phyloP scores from a whole-genome alignment of 2,888 invertebrate genomes.

The Drymonia ruficornis region DNA sequence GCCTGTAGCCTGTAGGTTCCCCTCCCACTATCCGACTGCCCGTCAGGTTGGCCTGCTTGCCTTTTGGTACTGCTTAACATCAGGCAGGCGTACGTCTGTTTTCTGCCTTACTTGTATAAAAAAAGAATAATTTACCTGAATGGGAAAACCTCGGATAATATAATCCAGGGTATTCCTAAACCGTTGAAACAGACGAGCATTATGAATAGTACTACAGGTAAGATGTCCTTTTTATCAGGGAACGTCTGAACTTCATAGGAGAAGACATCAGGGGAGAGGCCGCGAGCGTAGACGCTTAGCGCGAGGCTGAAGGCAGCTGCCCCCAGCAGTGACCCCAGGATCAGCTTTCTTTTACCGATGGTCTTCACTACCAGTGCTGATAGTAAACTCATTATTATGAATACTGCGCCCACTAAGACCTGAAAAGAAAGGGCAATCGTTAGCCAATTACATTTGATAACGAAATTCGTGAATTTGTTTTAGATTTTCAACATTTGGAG shows the following conservation, averaged over 20 bases:
- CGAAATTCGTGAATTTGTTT: too few relatives aligned
- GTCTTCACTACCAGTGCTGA: constrained; percentile 67
- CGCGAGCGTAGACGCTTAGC: constrained; percentile 63
- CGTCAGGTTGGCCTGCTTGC: too few relatives aligned
- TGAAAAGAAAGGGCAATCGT: constrained; percentile 38
- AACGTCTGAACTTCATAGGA: constrained; percentile 70
- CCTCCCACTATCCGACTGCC: too few relatives aligned
- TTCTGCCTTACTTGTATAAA: too few relatives aligned
- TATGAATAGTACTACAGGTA: constrained; percentile 72
- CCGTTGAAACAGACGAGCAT: constrained; percentile 66
- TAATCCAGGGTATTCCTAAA: constrained; percentile 82
- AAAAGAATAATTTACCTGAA: constrained; percentile 67
- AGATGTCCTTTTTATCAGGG: constrained; percentile 61
- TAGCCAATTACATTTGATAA: neutral
- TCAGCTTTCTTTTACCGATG: constrained; percentile 71
- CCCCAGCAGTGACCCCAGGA: constrained; percentile 61
- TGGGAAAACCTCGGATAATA: constrained; percentile 85
- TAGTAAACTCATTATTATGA: constrained; percentile 63
- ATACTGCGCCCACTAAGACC: constrained; percentile 67
- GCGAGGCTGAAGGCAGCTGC: constrained; percentile 60
- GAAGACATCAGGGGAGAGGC: constrained; percentile 56
- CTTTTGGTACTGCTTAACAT: too few relatives aligned
- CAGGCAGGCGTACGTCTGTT: too few relatives aligned
- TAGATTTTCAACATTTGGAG: too few relatives aligned
- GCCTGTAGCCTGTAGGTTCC: too few relatives aligned